Percentiles rank a stretch among this genome's conserved stretches.
These are phyloP conservation scores for Candidula unifasciata DNA, from an alignment of 2,888 invertebrate genomes.

Conservation along the genomic window DNA sequence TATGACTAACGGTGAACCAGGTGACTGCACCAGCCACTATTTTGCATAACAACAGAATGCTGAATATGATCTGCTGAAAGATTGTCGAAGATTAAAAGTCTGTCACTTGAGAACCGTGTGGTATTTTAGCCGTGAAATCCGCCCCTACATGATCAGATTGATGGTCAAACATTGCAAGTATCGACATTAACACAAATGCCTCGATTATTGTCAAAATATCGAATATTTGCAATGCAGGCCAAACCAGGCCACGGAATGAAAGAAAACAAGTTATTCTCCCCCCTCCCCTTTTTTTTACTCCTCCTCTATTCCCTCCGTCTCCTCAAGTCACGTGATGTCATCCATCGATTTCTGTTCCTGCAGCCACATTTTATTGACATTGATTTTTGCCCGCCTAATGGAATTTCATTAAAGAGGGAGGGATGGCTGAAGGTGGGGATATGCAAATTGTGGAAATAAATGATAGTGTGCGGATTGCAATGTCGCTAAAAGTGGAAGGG, in stretches of 20 bases:
- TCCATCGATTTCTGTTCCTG: conserved; percentile 33
- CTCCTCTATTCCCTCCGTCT: not conserved
- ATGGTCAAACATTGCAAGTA: not conserved
- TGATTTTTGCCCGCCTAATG: conserved; percentile 50
- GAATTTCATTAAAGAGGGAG: conserved; percentile 46
- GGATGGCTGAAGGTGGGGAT: not conserved
- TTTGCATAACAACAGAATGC: too few relatives aligned
- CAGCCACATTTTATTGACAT: conserved; percentile 47
- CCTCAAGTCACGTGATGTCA: conserved; percentile 27
- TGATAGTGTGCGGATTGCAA: conserved; percentile 30
- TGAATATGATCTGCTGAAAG: too few relatives aligned
- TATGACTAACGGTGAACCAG: too few relatives aligned
- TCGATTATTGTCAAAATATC: conserved; percentile 6
- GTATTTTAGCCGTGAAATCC: too few relatives aligned
- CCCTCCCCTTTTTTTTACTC: not conserved
- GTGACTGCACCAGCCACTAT: too few relatives aligned
- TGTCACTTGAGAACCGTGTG: not conserved
- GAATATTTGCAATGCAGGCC: not conserved
- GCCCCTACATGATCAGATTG: too few relatives aligned
- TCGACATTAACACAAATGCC: not conserved
- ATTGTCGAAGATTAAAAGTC: not conserved
- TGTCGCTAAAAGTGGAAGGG: conserved; percentile 17
- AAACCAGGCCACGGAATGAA: not conserved
- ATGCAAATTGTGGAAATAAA: conserved; percentile 34
- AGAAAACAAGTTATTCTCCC: conserved; percentile 28